Evolutionary conservation across 1,140 invertebrate species (phyloP), one percentile per base, ranked within the genome.

Genomic region (Drosophila lacertosa): DNA sequence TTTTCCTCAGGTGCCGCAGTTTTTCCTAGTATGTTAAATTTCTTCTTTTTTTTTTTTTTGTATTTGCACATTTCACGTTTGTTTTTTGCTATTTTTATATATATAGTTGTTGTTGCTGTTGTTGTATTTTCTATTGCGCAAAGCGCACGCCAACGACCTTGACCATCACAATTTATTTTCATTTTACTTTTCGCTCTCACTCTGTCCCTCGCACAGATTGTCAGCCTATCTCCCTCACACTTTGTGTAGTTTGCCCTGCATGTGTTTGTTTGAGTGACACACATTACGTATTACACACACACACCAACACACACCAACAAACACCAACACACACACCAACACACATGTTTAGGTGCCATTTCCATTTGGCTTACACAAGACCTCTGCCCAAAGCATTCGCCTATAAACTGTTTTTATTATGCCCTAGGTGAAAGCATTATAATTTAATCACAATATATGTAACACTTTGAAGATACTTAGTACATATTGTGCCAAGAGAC

Each of bases 141-240:
- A 74, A 77, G 74, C 74, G 83, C 75, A 76, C 62, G 78, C 74
- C 77, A 83, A 86, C 86, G 86, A 89, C 86, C 86, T 89, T 89
- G 86, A 89, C 86, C 86, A 89, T 89, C 86, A 89, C 86, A 89
- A 89, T 88, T 88, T 89, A 82, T 88, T 88, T 88, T 88, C 82
- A 88, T 79, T 89, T 89, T 83, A 76, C 80, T 84, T 80, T 88
- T 74, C 62, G 68, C 70, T 82, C 33, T 1, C 33, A 4, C 40
- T 35, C 55, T 33, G 13, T 53, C 50, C 20, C 62, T n/a, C 51
- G 35, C 20, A 33, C n/a, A 60, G 13, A 35, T 16, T 9, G 13
- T 48, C 6, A 3, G 2, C 33, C 18, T 53, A 5, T 32, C 24
- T n/a, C 18, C 53, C 42, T 9, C 26, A 40, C 47, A 22, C 16